phyloP scores from a whole-genome alignment of 1,140 invertebrate genomes.

The Globodera rostochiensis region DNA sequence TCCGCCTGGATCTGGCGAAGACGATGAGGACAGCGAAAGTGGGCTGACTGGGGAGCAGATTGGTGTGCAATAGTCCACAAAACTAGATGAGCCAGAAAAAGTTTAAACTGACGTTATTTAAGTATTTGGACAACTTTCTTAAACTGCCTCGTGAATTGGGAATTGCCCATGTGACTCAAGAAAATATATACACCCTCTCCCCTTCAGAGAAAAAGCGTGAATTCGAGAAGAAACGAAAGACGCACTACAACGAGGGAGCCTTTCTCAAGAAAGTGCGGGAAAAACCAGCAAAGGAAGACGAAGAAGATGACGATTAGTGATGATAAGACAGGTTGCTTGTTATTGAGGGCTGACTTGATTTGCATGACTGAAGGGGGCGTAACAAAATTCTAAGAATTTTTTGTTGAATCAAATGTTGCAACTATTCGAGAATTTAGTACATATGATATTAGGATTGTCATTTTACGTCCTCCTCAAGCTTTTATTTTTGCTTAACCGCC shows the following conservation, averaged over 20 bases:
- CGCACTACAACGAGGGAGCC: constrained; percentile 86
- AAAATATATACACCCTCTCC: background rate
- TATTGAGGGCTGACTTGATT: background rate
- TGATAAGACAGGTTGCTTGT: constrained; percentile 4
- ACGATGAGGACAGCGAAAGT: constrained; percentile 46
- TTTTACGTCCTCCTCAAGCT: too few relatives aligned
- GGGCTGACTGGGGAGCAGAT: constrained; percentile 37
- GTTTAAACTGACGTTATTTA: too few relatives aligned
- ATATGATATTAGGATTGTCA: too few relatives aligned
- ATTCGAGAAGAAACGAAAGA: constrained; percentile 79
- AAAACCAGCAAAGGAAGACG: constrained; percentile 41
- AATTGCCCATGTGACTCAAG: background rate
- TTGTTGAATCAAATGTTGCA: too few relatives aligned
- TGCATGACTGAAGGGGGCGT: too few relatives aligned
- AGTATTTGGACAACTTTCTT: too few relatives aligned
- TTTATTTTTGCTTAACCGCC: background rate
- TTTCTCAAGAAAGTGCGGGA: constrained; percentile 46
- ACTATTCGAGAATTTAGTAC: too few relatives aligned
- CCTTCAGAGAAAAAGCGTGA: constrained; percentile 49
- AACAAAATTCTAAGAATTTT: too few relatives aligned
- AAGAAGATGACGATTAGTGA: constrained; percentile 37
- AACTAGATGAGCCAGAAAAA: too few relatives aligned
- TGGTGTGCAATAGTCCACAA: constrained; percentile 1
- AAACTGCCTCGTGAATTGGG: background rate
- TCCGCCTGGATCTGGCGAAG: constrained; percentile 32